Evolutionary conservation across 2,888 invertebrate genomes (phyloP).

Genomic region (Odontomyia ornata): DNA sequence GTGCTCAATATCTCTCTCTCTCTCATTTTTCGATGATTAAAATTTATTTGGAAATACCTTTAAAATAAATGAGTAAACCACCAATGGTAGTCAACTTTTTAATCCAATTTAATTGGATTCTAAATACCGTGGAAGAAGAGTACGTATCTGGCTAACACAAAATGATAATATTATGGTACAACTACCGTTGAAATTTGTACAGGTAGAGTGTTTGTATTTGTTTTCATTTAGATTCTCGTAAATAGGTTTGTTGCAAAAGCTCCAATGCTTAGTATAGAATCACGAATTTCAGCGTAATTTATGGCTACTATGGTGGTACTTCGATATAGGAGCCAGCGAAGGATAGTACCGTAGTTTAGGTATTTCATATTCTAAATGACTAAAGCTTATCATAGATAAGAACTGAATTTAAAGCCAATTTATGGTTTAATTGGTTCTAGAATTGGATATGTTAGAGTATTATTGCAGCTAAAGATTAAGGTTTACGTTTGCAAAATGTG

Average conservation of each 20-base stretch:
- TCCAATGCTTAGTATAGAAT: too few species aligned
- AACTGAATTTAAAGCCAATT: background rate
- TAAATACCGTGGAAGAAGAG: background rate
- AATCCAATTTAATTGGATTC: background rate
- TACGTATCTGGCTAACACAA: background rate
- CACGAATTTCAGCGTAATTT: background rate
- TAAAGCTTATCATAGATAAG: background rate
- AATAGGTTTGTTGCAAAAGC: too few species aligned
- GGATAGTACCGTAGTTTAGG: background rate
- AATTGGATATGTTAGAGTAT: too few species aligned
- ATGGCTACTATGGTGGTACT: background rate
- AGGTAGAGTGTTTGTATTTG: too few species aligned
- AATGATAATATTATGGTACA: background rate
- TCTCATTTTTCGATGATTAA: conserved; percentile 45
- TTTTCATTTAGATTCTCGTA: too few species aligned
- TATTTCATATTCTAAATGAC: background rate
- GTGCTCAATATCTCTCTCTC: conserved; percentile 4
- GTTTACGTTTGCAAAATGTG: too few species aligned
- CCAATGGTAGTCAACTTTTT: conserved; percentile 13
- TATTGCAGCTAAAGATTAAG: too few species aligned
- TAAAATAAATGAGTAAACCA: conserved; percentile 29
- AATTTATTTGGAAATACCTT: conserved; percentile 46
- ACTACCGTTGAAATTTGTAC: background rate
- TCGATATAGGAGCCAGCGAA: background rate
- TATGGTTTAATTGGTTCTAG: background rate